phyloP scores from a whole-genome alignment of 1,140 invertebrate genomes.

The Stegodyphus dumicola region DNA sequence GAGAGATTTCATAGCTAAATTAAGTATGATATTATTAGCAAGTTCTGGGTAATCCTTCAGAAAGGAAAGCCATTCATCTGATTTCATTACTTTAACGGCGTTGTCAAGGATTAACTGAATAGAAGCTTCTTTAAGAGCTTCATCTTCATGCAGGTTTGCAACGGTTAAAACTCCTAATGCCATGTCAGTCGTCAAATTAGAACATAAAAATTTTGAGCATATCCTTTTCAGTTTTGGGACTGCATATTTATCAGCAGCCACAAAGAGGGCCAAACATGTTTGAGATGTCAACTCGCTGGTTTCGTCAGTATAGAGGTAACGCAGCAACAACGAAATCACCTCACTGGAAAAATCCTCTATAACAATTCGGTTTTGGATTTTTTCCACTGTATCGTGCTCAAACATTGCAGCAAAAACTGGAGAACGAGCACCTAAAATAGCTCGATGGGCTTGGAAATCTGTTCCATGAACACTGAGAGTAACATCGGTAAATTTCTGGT shows the following conservation, averaged over 20 bases:
- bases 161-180: conserved; percentile 23
- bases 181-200: not conserved
- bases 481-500: conserved; percentile 22
- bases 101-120: conserved; percentile 19
- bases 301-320: conserved; percentile 56
- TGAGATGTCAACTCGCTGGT: not conserved
- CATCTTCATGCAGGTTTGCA: conserved; percentile 12
- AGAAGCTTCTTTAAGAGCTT: conserved; percentile 30
- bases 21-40: conserved; percentile 33
- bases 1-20: not conserved
- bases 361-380: conserved; percentile 27
- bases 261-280: conserved; percentile 6
- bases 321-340: conserved; percentile 41
- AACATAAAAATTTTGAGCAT: conserved; percentile 21
- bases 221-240: conserved; percentile 17
- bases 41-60: conserved; percentile 33
- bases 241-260: conserved; percentile 33
- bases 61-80: conserved; percentile 34
- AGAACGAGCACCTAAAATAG: conserved; percentile 64
- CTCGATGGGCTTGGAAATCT: conserved; percentile 62
- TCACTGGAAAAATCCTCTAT: conserved; percentile 56
- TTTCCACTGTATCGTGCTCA: conserved; percentile 59
- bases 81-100: conserved; percentile 30
- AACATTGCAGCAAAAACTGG: conserved; percentile 65
- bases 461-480: conserved; percentile 19